These are phyloP conservation scores for Mantis religiosa DNA, from an alignment of 2,888 invertebrate genomes.

Conservation along the genomic window DNA sequence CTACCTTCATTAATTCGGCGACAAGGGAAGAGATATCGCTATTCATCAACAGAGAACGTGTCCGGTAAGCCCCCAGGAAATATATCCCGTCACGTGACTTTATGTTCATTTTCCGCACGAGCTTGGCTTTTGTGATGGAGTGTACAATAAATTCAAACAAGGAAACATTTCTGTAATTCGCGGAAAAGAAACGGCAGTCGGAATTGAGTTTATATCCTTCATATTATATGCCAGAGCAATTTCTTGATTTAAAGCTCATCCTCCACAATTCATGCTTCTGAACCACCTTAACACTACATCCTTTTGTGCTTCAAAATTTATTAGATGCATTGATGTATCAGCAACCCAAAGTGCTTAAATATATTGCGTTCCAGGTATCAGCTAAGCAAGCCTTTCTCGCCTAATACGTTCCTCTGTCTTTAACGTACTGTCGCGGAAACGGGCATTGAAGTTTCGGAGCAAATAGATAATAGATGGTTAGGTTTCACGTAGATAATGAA, in stretches of 20 bases:
- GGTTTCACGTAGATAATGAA: too few species aligned
- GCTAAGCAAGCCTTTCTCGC: too few species aligned
- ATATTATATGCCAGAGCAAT: background rate
- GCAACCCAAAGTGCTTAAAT: too few species aligned
- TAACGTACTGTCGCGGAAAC: too few species aligned
- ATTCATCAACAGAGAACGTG: background rate
- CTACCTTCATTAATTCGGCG: background rate
- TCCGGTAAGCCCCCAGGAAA: background rate
- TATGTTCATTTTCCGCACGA: background rate
- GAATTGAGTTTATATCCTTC: background rate
- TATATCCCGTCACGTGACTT: background rate
- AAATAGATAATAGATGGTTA: too few species aligned
- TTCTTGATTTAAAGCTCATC: background rate
- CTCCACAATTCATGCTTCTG: background rate
- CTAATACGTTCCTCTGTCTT: too few species aligned
- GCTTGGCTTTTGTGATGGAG: background rate
- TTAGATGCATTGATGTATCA: too few species aligned
- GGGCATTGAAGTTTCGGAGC: too few species aligned
- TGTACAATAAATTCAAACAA: background rate
- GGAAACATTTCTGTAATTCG: background rate
- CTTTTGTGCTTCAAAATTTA: too few species aligned
- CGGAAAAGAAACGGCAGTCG: background rate
- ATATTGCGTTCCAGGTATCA: too few species aligned
- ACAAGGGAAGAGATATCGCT: background rate
- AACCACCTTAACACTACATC: too few species aligned